Evolutionary conservation across 2,888 invertebrate species (phyloP), one percentile per base, ranked within the genome.

Genomic region (Liodrosophila aerea): DNA sequence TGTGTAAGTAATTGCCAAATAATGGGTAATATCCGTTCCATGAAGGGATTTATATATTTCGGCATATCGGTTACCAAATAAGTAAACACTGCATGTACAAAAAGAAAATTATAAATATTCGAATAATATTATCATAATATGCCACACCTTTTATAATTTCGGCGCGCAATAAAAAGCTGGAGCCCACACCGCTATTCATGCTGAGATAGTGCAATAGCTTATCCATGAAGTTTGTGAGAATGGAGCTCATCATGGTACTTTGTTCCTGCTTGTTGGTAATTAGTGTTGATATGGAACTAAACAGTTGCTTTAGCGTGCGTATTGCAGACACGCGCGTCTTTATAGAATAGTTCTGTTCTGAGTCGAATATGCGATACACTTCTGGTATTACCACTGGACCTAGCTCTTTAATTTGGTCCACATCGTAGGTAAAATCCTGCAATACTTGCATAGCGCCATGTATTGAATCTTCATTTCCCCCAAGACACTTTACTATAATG

Each of bases 361-460:
- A 92, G 69, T 92, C 91, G 76, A 94, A 93, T 52, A 94, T 94
- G 69, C 93, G 91, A 84, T 93, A 93, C 89, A 94, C 93, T 88
- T 94, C 94, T 15, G 93, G 93, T 9, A 94, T 89, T 40, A 94
- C 92, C 7, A 94, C 91, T 1, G 94, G 94, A 0, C 93, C 94
- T 13, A 94, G 92, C 72, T 93, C 92, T 5, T 92, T 91, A 72
- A 94, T 92, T 85, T 94, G 93, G 58, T 93, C 93, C 4, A 94
- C 91, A 80, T 94, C 94, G 65, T 93, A 92, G 0, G 92, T 92
- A 66, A 94, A 93, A 80, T 94, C 94, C 73, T 93, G 91, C 31
- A 94, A 88, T 2, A 94, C 94, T 85, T 94, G 91, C 93, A 94
- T 94, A 5, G 94, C 93, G 7, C 94, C 94, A 87, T 94, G 93